Percentiles rank a stretch among this genome's conserved stretches.
Evolutionary conservation across 1,140 invertebrate species (phyloP).

Genomic region (Capitella teleta): DNA sequence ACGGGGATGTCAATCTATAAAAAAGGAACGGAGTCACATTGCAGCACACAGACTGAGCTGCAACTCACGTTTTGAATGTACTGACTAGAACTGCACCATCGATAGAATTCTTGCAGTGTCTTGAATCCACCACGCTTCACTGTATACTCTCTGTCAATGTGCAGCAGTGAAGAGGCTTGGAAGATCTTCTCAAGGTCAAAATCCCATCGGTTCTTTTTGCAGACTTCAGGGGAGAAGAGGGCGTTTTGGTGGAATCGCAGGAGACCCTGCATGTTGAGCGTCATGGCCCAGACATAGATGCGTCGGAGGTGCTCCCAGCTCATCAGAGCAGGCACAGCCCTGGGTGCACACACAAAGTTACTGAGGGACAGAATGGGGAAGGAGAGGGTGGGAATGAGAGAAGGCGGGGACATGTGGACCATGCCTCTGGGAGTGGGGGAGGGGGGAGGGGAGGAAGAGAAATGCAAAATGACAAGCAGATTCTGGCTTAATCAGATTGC

Average conservation of each 20-base stretch:
- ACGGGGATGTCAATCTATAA: constrained; percentile 61
- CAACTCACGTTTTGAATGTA: constrained; percentile 54
- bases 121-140: constrained; percentile 63
- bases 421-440: no score
- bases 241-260: constrained; percentile 66
- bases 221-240: constrained; percentile 61
- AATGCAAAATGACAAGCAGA: no score
- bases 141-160: constrained; percentile 79
- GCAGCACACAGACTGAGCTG: no score
- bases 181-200: constrained; percentile 70
- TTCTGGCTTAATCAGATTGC: no score
- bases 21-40: constrained; percentile 7
- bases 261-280: constrained; percentile 75
- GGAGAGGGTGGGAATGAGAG: no score
- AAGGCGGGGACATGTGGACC: no score
- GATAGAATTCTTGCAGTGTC: constrained; percentile 65
- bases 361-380: no score
- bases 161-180: constrained; percentile 68
- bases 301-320: constrained; percentile 78
- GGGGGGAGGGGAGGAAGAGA: no score
- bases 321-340: constrained; percentile 62
- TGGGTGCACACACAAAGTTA: no score
- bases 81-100: constrained; percentile 65
- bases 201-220: constrained; percentile 50
- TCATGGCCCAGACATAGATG: constrained; percentile 84